These are phyloP conservation scores for Epinephelus coioides DNA, from an alignment of 2,797 vertebrate genomes.

Conservation along the genomic window DNA sequence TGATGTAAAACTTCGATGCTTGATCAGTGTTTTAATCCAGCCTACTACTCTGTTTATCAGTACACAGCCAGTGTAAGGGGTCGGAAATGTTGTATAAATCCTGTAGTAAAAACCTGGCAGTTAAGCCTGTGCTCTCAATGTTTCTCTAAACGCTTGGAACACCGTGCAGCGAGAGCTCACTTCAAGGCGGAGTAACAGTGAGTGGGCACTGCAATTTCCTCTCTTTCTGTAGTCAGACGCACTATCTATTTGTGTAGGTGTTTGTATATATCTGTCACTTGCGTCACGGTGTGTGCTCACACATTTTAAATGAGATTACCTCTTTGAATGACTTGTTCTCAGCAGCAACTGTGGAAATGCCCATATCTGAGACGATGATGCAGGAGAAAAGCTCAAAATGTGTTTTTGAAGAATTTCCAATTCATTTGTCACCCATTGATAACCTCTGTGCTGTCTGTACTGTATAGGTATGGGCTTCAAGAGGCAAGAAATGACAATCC, in stretches of 20 bases:
- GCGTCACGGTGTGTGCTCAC: constrained; percentile 67
- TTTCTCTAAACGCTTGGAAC: constrained; percentile 57
- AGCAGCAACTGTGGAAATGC: constrained; percentile 48
- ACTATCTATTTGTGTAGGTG: constrained; percentile 72
- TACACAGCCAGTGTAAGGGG: constrained; percentile 15
- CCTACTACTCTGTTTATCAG: constrained; percentile 46
- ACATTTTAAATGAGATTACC: constrained; percentile 53
- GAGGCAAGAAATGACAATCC: not conserved
- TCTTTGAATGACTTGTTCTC: constrained; percentile 40
- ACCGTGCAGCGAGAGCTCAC: constrained; percentile 42
- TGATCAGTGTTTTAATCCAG: not conserved
- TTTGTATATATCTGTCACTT: constrained; percentile 72
- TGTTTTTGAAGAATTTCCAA: not conserved
- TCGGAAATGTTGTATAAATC: constrained; percentile 35
- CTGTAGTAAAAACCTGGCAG: constrained; percentile 50
- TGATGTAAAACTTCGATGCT: no score
- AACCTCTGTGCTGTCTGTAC: not conserved
- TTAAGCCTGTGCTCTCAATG: constrained; percentile 30
- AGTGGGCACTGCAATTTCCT: constrained; percentile 77
- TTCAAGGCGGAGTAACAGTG: constrained; percentile 67
- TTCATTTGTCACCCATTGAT: not conserved
- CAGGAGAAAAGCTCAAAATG: not conserved
- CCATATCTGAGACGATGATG: constrained; percentile 54
- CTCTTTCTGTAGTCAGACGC: constrained; percentile 67
- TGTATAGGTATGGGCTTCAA: not conserved